phyloP scores from a whole-genome alignment of 2,888 invertebrate species.

The Melanchra persicariae region DNA sequence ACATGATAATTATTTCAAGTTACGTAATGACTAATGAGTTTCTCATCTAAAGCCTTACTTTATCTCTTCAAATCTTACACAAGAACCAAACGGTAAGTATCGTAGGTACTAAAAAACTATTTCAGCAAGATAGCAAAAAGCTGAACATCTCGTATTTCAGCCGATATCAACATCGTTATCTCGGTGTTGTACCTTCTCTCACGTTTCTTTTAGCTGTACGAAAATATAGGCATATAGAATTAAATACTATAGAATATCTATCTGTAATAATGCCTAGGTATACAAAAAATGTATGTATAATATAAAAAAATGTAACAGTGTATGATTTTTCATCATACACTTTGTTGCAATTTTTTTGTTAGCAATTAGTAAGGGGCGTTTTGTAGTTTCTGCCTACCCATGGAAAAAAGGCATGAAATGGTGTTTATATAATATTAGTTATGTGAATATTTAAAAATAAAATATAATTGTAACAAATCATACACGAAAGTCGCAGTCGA shows the following conservation, averaged over 20 bases:
- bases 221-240: not conserved
- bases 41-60: not conserved
- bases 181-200: conserved; percentile 1
- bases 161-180: conserved; percentile 33
- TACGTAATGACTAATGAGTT: not conserved
- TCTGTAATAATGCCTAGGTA: not conserved
- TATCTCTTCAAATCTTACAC: not conserved
- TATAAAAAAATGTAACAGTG: too few species aligned
- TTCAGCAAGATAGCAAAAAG: conserved; percentile 5
- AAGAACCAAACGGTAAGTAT: not conserved
- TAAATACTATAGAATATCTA: not conserved
- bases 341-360: too few species aligned
- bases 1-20: not conserved
- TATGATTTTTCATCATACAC: too few species aligned
- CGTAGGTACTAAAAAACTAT: not conserved
- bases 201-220: conserved; percentile 20
- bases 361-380: too few species aligned
- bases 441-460: too few species aligned
- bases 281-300: too few species aligned
- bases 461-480: not conserved
- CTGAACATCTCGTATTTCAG: conserved; percentile 8
- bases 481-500: not conserved
- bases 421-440: too few species aligned
- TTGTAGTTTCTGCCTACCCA: too few species aligned
- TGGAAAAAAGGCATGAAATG: too few species aligned